A percentile compares a stretch with the other conserved stretches of the same genome.
These are phyloP conservation scores for Dromius quadrimaculatus DNA, from an alignment of 2,888 invertebrate species.

Conservation along the genomic window DNA sequence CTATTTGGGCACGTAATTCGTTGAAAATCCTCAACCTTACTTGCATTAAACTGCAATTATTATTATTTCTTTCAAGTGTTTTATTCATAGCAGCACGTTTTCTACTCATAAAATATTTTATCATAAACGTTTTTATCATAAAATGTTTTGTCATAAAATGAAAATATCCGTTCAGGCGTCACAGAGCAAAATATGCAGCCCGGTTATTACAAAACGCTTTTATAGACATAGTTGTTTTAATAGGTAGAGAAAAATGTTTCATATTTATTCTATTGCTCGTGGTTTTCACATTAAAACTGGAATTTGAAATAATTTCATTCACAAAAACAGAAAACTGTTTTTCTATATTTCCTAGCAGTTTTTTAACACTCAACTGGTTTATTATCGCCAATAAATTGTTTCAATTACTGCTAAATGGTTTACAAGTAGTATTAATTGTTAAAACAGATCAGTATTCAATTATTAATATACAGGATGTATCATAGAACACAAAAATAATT, in stretches of 20 bases:
- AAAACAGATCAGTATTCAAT: no score
- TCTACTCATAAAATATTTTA: constrained; percentile 29
- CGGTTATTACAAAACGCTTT: constrained; percentile 41
- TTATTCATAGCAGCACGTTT: constrained; percentile 22
- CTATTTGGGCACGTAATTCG: no score
- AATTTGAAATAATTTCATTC: constrained; percentile 3
- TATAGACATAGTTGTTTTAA: constrained; percentile 39
- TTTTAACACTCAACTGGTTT: no score
- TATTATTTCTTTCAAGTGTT: constrained; percentile 24
- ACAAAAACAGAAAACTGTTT: neutral
- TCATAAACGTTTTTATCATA: constrained; percentile 29
- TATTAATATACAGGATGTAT: no score
- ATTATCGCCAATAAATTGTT: no score
- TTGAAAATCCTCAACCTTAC: no score
- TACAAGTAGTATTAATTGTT: no score
- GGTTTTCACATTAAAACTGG: constrained; percentile 17
- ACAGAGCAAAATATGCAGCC: constrained; percentile 7
- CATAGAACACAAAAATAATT: no score
- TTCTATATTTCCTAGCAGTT: neutral
- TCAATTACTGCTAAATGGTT: no score
- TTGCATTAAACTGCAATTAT: constrained; percentile 25
- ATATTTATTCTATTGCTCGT: constrained; percentile 34
- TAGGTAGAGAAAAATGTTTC: constrained; percentile 28
- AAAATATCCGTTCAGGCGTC: constrained; percentile 7
- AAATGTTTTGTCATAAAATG: constrained; percentile 40